Base-by-base conservation (phyloP, 1,140 invertebrate species). In the Coptotermes formosanus region DNA sequence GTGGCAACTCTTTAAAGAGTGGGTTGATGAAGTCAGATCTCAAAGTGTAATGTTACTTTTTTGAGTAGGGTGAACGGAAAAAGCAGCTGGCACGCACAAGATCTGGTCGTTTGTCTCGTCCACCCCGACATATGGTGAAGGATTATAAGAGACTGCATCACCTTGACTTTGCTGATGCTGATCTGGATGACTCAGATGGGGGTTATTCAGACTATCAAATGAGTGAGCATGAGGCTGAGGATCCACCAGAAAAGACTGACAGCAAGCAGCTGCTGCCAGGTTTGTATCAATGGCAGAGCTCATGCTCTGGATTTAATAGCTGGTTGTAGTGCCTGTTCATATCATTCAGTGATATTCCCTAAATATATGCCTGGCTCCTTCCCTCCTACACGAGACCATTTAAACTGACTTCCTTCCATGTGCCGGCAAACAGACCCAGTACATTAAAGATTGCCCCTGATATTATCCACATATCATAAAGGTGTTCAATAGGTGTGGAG, bases 91-190 rank as follows among this genome's bases (percentile, higher is more conserved):
- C 93, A 0, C 91, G 93, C 82, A 95, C 94, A 44, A 89, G 93
- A 82, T 94, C 93, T 25, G 94, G 94, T 0, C 90, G 94, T 75
- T 90, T 95, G 25, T 94, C 94, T 2, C 92, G 94, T 87, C 94
- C 94, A 3, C 94, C 94, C 0, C 91, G 93, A 55, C 93, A 95
- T 87, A 94, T 95, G 93, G 92, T 94, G 7, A 93, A 93, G 86
- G 94, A 95, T 89, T 95, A 94, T 87, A 95, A 94, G 88, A 93
- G 94, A 83, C 91, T 95, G 84, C 93, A 94, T 89, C 92, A 93
- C 87, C 89, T 94, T 30, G 94, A 94, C 87, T 93, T 93, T 87
- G 91, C 92, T 88, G 92, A 94, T 87, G 93, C 93, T 25, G 91
- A 92, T 82, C 89, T 93, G 87, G 93, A 94, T 89, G 93, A 94